A percentile compares a stretch with the other conserved stretches of the same genome.
Conservation (phyloP, 2,888 invertebrate species). For the Orthosia incerta region DNA sequence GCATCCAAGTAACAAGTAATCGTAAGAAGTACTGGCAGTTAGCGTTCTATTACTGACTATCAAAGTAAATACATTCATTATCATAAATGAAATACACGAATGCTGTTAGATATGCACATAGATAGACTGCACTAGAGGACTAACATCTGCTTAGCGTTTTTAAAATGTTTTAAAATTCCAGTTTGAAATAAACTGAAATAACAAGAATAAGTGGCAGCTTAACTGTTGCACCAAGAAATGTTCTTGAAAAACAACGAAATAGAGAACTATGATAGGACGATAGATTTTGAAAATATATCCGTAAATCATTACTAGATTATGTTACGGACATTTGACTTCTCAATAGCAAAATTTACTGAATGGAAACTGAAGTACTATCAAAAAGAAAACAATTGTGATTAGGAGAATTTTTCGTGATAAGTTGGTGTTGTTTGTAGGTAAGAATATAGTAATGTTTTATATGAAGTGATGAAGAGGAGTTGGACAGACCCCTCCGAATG, state of each 20-base stretch:
- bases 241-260: neutral
- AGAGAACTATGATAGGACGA: neutral
- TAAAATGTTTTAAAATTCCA: slow-evolving; percentile 21
- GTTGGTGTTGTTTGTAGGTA: neutral
- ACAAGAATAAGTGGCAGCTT: neutral
- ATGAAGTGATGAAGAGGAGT: no score
- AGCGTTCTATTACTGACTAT: slow-evolving; percentile 42
- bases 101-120: slow-evolving; percentile 53
- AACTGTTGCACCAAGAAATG: neutral
- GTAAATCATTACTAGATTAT: neutral
- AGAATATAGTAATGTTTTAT: no score
- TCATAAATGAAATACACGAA: slow-evolving; percentile 41
- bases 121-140: slow-evolving; percentile 23
- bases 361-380: neutral
- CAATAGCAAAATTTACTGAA: neutral
- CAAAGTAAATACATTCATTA: slow-evolving; percentile 46
- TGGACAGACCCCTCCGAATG: no score
- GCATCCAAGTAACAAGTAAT: slow-evolving; percentile 24
- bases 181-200: slow-evolving; percentile 16
- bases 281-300: neutral
- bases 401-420: neutral
- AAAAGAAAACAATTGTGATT: neutral
- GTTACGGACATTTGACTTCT: neutral
- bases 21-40: slow-evolving; percentile 30
- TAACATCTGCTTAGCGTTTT: slow-evolving; percentile 21